Evolutionary conservation across 2,888 invertebrate species (phyloP), one percentile per base, ranked within the genome.

Genomic region (Galeruca laticollis): DNA sequence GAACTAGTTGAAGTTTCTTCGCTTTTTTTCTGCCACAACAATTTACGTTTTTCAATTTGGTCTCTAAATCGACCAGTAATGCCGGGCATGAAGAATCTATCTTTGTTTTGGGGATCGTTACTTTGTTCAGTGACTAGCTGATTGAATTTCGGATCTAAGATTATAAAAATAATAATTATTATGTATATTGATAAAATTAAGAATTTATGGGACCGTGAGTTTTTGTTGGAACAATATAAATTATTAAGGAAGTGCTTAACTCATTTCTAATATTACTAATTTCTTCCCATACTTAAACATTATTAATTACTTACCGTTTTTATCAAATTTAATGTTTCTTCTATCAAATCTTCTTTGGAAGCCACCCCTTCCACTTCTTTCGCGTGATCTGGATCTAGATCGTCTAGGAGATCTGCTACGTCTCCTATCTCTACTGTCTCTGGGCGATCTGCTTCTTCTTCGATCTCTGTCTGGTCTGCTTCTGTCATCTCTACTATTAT

Each of bases 11-110:
- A 43, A 31, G 43, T 21, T 18, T 77, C 74, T 1, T 69, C 52
- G 86, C 94, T 75, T 63, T 88, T 91, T 79, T 93, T 92, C 2
- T 93, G 91, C 97, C 98, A 98, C 20, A 98, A 87, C 62, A 97
- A 87, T 86, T 97, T 97, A 62, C 97, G 89, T 84, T 97, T 96
- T 82, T 97, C 95, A 73, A 97, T 92, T 85, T 94, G 95, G 77
- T 96, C 94, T 8, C 95, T 91, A 82, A 96, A 94, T 81, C 94
- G 94, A 72, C 92, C 90, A 49, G 84, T 84, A 31, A 85, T 83
- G 2, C 86, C 85, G 0, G 86, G 84, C 80, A 84, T 82, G 71
- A 83, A 84, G 70, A 84, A 84, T 61, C 83, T 75, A 60, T 81
- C 75, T 70, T 70, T 73, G 63, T 60, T 71, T 66, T 47, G 74